phyloP scores from a whole-genome alignment of 2,797 vertebrate genomes.

The Fratercula arctica region DNA sequence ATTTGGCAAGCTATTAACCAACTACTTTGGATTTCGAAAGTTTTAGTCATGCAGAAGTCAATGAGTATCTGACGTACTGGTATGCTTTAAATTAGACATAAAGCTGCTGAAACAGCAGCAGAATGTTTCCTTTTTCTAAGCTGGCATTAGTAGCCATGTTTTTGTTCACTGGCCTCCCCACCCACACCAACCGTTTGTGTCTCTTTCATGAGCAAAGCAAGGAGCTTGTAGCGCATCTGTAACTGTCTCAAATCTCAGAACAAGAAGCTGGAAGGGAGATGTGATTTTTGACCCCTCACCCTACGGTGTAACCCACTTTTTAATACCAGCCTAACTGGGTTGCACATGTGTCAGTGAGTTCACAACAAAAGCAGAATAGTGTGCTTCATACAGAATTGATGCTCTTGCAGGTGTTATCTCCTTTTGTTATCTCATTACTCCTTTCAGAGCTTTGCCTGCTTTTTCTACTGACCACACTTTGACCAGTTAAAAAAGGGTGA shows the following conservation, averaged over 20 bases:
- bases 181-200: not conserved
- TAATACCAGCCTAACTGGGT: not conserved
- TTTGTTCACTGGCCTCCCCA: not conserved
- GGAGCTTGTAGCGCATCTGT: not conserved
- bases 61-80: not conserved
- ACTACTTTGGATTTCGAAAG: not conserved
- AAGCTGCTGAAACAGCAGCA: not conserved
- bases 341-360: not conserved
- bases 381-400: not conserved
- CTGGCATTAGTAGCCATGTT: not conserved
- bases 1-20: not conserved
- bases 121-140: not conserved
- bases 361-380: not conserved
- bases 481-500: not conserved
- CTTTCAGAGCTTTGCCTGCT: not conserved
- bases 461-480: not conserved
- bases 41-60: not conserved
- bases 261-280: not conserved
- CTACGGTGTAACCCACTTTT: not conserved
- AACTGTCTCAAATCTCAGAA: not conserved
- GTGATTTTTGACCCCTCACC: not conserved
- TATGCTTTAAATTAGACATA: not conserved
- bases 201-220: accelerated
- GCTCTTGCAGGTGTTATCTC: not conserved
- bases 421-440: not conserved